Evolutionary conservation across 92 coral and sea anemone species (phyloP).

Genomic region (Hydrozoanthus gracilis): DNA sequence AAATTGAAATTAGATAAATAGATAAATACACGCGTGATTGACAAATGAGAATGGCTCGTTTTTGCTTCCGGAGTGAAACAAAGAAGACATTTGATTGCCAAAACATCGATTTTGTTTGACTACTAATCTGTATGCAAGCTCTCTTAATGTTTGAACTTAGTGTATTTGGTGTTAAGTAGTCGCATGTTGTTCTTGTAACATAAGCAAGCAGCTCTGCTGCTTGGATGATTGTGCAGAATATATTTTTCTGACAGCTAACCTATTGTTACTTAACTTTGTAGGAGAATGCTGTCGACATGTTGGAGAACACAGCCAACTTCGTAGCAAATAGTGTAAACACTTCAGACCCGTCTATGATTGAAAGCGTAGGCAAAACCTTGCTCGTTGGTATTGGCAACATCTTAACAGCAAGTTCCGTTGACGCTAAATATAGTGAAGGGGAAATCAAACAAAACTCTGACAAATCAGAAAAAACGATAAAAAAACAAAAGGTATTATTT

Average conservation of each 20-base stretch:
- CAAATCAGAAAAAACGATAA: not conserved
- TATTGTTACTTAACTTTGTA: not conserved
- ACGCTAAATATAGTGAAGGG: conserved; percentile 44
- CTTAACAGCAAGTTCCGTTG: conserved; percentile 65
- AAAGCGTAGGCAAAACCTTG: conserved; percentile 83
- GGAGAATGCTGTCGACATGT: conserved; percentile 79
- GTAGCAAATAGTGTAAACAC: conserved; percentile 58
- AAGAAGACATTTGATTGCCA: no score
- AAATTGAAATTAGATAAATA: no score
- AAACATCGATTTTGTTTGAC: not conserved
- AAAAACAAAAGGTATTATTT: conserved; percentile 19
- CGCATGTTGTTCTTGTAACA: no score
- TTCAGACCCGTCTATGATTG: conserved; percentile 64
- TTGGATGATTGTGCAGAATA: no score
- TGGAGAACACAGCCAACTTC: conserved; percentile 73
- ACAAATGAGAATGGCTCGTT: not conserved
- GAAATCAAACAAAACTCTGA: not conserved
- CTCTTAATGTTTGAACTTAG: no score
- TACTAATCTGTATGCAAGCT: not conserved
- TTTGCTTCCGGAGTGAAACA: no score
- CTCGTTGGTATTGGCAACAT: conserved; percentile 84
- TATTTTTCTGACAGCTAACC: no score
- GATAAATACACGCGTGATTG: no score
- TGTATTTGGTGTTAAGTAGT: no score
- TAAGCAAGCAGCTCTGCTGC: no score